Conservation (phyloP, 2,797 vertebrate species). For the Decapterus maruadsi region DNA sequence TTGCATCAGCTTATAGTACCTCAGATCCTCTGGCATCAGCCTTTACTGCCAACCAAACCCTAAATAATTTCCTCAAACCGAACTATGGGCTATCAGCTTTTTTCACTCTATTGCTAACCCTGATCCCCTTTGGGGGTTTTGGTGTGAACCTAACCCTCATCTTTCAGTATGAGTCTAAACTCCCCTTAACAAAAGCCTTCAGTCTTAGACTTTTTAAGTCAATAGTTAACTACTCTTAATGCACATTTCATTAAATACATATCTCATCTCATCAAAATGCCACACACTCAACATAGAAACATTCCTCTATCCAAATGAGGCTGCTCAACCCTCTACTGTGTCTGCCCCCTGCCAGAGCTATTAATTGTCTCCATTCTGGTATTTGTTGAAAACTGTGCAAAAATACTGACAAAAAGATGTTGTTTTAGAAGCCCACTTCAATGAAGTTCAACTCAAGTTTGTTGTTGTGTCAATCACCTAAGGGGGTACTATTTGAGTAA, state of each 20-base stretch:
- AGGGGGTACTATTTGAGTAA: background rate
- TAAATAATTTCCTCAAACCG: no score
- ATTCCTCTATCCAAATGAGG: background rate
- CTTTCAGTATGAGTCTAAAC: background rate
- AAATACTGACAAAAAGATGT: background rate
- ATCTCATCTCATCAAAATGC: constrained; percentile 13
- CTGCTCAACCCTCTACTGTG: background rate
- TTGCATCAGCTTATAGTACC: background rate
- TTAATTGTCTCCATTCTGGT: constrained; percentile 10
- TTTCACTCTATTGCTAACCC: no score
- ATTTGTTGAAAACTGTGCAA: background rate
- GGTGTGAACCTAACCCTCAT: no score
- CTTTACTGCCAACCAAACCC: background rate
- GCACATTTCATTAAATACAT: constrained; percentile 34
- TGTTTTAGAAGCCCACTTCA: background rate
- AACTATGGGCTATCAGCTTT: no score
- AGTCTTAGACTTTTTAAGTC: background rate
- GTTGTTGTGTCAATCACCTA: background rate
- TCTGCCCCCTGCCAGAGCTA: background rate
- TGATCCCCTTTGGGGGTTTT: no score
- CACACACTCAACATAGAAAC: background rate
- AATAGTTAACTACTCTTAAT: constrained; percentile 22
- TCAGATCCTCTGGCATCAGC: background rate
- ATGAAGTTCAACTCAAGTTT: background rate
- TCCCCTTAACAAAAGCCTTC: no score